Percentiles rank a stretch among this genome's conserved stretches.
Evolutionary conservation across 2,797 vertebrate genomes (phyloP).

Genomic region (Fringilla coelebs): DNA sequence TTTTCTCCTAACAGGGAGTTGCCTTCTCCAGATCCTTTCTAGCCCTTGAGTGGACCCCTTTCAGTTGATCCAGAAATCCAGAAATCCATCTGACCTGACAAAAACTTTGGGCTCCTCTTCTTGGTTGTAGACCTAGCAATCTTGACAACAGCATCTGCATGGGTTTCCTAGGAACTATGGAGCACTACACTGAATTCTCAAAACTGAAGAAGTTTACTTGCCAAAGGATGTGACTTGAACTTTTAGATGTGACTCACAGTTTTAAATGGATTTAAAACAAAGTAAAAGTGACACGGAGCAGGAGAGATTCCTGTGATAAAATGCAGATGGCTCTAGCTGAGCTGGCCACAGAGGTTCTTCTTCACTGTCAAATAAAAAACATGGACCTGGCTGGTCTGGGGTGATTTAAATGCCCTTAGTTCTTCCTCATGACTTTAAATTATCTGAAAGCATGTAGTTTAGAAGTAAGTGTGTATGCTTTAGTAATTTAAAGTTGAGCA

Average conservation of each 20-base stretch:
- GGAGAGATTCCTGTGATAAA: not conserved
- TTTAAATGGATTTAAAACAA: not conserved
- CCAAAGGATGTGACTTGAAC: not conserved
- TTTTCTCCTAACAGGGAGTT: not conserved
- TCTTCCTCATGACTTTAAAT: not conserved
- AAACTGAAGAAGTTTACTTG: not conserved
- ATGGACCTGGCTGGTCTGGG: not conserved
- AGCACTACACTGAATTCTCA: not conserved
- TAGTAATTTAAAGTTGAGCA: not conserved
- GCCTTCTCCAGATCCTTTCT: not conserved
- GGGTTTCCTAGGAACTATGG: not conserved
- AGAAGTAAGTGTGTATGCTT: not conserved
- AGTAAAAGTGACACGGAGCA: not conserved
- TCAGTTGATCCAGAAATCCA: not conserved
- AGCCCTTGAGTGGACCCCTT: accelerated
- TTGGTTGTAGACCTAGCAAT: not conserved
- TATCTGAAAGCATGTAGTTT: not conserved
- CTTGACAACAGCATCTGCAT: not conserved
- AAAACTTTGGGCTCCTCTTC: not conserved
- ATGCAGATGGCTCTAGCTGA: not conserved
- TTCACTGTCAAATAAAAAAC: not conserved
- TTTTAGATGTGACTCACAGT: not conserved
- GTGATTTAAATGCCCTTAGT: not conserved
- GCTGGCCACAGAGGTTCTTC: not conserved
- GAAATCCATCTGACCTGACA: not conserved